Conservation (phyloP, 2,888 invertebrate species). For the Meghimatium bilineatum region DNA sequence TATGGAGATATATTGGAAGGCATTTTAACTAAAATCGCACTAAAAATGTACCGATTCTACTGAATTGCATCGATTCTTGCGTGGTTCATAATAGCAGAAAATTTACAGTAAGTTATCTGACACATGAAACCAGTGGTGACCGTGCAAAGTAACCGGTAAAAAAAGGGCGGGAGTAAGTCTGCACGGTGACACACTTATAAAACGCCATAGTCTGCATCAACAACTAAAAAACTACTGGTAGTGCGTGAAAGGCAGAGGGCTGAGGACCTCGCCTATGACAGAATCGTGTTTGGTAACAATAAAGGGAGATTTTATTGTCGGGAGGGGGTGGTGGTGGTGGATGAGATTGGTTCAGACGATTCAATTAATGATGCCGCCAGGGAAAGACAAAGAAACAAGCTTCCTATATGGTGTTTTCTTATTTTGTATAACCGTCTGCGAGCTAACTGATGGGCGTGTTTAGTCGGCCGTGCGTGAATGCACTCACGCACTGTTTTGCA, state of each 20-base stretch:
- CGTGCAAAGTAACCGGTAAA: not conserved
- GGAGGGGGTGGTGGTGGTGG: not conserved
- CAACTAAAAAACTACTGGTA: not conserved
- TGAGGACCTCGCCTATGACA: not conserved
- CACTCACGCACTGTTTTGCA: not conserved
- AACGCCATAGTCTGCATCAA: conserved; percentile 29
- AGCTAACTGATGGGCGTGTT: not conserved
- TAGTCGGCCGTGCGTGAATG: not conserved
- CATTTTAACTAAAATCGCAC: too few species aligned
- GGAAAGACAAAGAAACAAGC: not conserved
- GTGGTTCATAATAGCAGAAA: not conserved
- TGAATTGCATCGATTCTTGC: too few species aligned
- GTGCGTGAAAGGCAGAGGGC: not conserved
- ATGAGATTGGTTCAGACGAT: not conserved
- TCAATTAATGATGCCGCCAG: not conserved
- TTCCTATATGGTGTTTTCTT: not conserved
- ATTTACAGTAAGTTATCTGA: not conserved
- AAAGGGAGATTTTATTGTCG: not conserved
- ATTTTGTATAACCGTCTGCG: not conserved
- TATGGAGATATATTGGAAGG: too few species aligned
- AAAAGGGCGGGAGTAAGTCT: not conserved
- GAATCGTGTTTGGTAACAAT: not conserved
- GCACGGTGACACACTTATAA: conserved; percentile 27
- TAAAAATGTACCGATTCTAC: too few species aligned
- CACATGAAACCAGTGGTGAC: not conserved